Evolutionary conservation across 1,140 invertebrate species (phyloP).

Genomic region (Eumaeus atala): DNA sequence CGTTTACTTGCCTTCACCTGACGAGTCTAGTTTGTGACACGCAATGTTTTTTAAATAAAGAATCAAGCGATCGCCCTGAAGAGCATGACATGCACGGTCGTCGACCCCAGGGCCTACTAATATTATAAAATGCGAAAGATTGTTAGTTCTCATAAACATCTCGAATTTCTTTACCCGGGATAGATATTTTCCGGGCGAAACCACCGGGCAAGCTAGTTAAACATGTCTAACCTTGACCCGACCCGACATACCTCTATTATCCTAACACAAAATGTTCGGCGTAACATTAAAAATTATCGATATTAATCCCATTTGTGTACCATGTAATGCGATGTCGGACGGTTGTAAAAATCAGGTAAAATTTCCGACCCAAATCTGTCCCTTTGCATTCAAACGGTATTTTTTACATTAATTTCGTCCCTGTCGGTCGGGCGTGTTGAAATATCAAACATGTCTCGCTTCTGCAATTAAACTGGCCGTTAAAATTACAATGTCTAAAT

Average conservation of each 20-base stretch:
- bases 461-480: not conserved
- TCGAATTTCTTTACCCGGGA: too few relatives aligned
- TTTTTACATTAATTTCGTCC: conserved; percentile 40
- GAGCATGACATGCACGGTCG: too few relatives aligned
- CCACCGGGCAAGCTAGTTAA: too few relatives aligned
- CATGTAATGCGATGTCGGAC: conserved; percentile 55
- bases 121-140: too few relatives aligned
- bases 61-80: too few relatives aligned
- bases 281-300: conserved; percentile 33
- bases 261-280: conserved; percentile 7
- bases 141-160: too few relatives aligned
- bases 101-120: too few relatives aligned
- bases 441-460: conserved; percentile 12
- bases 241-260: not conserved
- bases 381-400: conserved; percentile 41
- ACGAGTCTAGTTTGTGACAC: too few relatives aligned
- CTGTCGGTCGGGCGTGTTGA: conserved; percentile 12
- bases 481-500: conserved; percentile 8
- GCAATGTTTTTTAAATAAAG: too few relatives aligned
- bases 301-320: conserved; percentile 35
- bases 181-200: too few relatives aligned
- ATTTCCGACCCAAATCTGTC: conserved; percentile 54
- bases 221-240: not conserved
- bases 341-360: conserved; percentile 66
- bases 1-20: too few relatives aligned